Conservation (phyloP, 2,113 vertebrate genomes). For the Cyprinodon tularosa region DNA sequence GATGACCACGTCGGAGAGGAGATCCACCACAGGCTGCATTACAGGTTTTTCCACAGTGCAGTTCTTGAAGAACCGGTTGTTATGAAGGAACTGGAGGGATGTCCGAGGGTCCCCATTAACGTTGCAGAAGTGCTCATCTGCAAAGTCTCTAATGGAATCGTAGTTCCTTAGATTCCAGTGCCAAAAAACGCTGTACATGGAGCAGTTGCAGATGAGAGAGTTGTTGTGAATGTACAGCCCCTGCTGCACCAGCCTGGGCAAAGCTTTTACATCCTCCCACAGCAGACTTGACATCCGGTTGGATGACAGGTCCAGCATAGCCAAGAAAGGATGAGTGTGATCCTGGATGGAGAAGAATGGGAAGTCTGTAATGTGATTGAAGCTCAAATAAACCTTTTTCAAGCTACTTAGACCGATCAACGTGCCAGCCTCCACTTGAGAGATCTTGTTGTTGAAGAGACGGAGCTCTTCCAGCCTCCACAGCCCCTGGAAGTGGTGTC, state of each 20-base stretch:
- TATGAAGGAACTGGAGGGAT: slow-evolving; percentile 82
- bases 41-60: slow-evolving; percentile 72
- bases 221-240: slow-evolving; percentile 95
- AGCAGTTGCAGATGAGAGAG: slow-evolving; percentile 89
- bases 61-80: slow-evolving; percentile 84
- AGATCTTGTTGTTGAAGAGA: slow-evolving; percentile 91
- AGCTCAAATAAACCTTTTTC: slow-evolving; percentile 90
- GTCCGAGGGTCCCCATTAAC: slow-evolving; percentile 75
- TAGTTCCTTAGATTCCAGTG: slow-evolving; percentile 87
- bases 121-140: slow-evolving; percentile 85
- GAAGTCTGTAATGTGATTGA: slow-evolving; percentile 90
- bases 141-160: slow-evolving; percentile 85
- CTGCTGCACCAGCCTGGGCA: slow-evolving; percentile 85
- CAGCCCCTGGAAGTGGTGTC: slow-evolving; percentile 85
- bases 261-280: slow-evolving; percentile 82
- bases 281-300: slow-evolving; percentile 87
- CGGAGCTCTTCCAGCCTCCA: slow-evolving; percentile 89
- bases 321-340: slow-evolving; percentile 84
- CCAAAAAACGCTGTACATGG: slow-evolving; percentile 85
- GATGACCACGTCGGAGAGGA: slow-evolving; percentile 73
- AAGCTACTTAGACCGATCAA: slow-evolving; percentile 83
- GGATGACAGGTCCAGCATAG: slow-evolving; percentile 92
- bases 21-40: slow-evolving; percentile 51
- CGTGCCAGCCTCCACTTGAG: slow-evolving; percentile 79
- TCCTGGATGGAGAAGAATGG: slow-evolving; percentile 86